Percentiles rank a stretch among this genome's conserved stretches.
Conservation (phyloP, 2,797 vertebrate genomes). For the Liasis olivaceus region DNA sequence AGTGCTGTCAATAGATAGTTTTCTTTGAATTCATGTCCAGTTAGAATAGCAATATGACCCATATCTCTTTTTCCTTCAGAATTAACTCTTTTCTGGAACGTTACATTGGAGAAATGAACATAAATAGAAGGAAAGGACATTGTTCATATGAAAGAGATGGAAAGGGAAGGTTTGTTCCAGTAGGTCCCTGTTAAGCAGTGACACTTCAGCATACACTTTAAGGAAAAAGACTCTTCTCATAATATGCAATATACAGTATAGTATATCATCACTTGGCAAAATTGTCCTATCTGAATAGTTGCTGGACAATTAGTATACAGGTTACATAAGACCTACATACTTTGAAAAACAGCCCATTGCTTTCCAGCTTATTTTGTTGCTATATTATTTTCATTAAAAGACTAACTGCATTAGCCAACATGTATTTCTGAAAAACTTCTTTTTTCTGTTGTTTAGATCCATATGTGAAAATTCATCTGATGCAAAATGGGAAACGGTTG, state of each 20-base stretch:
- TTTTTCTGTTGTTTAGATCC: constrained; percentile 83
- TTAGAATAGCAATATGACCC: not conserved
- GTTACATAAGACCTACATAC: not conserved
- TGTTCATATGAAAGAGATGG: not conserved
- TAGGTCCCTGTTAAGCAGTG: constrained; percentile 1
- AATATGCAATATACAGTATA: not conserved
- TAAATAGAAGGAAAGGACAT: not conserved
- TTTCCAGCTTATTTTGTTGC: not conserved
- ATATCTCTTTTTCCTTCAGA: not conserved
- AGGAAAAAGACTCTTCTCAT: not conserved
- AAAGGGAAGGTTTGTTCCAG: not conserved
- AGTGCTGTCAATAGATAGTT: not conserved
- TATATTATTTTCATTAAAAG: constrained; percentile 16
- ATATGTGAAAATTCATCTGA: constrained; percentile 98
- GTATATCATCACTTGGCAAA: not conserved
- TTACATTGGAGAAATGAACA: not conserved
- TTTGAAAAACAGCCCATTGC: not conserved
- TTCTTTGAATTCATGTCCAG: not conserved
- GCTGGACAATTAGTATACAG: not conserved
- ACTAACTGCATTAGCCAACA: not conserved
- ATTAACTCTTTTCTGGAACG: not conserved
- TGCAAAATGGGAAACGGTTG: constrained; percentile 99
- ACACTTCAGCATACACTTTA: not conserved
- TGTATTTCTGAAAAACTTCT: constrained; percentile 22
- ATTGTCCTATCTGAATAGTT: not conserved